Percentiles rank a stretch among this genome's conserved stretches.
Evolutionary conservation across 2,113 vertebrate species (phyloP).

Genomic region (Pristiophorus japonicus): DNA sequence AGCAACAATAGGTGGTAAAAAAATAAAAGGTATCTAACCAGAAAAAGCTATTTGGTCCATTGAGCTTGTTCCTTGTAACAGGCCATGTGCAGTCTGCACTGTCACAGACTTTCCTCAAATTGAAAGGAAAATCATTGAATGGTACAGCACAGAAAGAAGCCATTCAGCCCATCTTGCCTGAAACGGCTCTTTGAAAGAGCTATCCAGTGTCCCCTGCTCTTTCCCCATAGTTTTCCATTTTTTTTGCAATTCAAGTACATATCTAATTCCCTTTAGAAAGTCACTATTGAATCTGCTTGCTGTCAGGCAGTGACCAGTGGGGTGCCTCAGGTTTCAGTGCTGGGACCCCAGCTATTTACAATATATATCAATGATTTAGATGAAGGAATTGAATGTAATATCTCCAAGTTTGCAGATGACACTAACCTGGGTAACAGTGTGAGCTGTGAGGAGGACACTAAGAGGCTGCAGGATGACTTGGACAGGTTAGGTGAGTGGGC

Average conservation of each 20-base stretch:
- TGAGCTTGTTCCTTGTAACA: not conserved
- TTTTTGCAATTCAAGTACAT: not conserved
- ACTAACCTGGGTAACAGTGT: no score
- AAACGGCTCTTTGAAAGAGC: no score
- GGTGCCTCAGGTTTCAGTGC: no score
- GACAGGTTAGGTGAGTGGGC: no score
- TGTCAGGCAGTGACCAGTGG: no score
- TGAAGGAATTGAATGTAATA: no score
- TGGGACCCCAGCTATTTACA: no score
- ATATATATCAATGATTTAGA: no score
- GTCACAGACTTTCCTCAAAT: not conserved
- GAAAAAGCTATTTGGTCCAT: not conserved
- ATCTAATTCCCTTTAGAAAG: not conserved
- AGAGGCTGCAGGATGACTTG: no score
- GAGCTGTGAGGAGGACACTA: no score
- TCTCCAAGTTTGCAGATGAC: no score
- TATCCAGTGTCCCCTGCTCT: not conserved
- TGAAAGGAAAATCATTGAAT: not conserved
- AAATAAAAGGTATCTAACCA: not conserved
- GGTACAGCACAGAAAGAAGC: not conserved
- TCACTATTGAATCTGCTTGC: not conserved
- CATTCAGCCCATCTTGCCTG: not conserved
- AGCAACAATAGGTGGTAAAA: not conserved
- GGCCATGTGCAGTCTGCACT: not conserved
- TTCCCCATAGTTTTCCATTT: not conserved